phyloP scores from a whole-genome alignment of 2,888 invertebrate species.

The Campoplex nolae region DNA sequence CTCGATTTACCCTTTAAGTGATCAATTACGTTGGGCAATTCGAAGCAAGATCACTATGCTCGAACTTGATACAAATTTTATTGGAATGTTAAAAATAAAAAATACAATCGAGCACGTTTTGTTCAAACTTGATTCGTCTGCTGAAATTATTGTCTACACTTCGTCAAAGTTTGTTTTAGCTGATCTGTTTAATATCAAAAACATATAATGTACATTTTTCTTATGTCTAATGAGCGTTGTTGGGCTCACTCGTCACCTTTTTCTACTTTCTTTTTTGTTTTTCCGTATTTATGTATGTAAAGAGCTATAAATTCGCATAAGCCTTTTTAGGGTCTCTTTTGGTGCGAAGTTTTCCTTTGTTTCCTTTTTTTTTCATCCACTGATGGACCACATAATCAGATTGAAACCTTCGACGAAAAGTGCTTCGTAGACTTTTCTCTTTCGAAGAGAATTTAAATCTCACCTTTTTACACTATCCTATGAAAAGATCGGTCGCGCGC shows the following conservation, averaged over 20 bases:
- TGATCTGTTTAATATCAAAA: background rate
- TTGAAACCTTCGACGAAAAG: conserved; percentile 53
- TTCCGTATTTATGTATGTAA: conserved; percentile 4
- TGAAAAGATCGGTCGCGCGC: conserved; percentile 58
- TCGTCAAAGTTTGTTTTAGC: background rate
- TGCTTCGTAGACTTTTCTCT: conserved; percentile 35
- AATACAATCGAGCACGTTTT: background rate
- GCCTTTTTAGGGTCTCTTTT: background rate
- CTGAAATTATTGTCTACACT: background rate
- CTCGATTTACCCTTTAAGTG: background rate
- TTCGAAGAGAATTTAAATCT: conserved; percentile 40
- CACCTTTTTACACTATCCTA: conserved; percentile 51
- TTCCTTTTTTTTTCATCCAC: conserved; percentile 24
- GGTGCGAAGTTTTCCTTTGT: conserved; percentile 25
- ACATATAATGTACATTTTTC: background rate
- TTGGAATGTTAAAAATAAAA: background rate
- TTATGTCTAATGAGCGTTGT: background rate
- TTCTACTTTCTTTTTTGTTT: conserved; percentile 20
- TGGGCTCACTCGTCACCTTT: conserved; percentile 23
- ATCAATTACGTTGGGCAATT: background rate
- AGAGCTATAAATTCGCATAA: conserved; percentile 12
- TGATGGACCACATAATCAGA: conserved; percentile 58
- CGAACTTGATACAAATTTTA: background rate
- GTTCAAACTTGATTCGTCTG: background rate
- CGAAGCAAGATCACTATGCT: background rate